Evolutionary conservation across 2,113 vertebrate species (phyloP).

Genomic region (Pseudois nayaur): DNA sequence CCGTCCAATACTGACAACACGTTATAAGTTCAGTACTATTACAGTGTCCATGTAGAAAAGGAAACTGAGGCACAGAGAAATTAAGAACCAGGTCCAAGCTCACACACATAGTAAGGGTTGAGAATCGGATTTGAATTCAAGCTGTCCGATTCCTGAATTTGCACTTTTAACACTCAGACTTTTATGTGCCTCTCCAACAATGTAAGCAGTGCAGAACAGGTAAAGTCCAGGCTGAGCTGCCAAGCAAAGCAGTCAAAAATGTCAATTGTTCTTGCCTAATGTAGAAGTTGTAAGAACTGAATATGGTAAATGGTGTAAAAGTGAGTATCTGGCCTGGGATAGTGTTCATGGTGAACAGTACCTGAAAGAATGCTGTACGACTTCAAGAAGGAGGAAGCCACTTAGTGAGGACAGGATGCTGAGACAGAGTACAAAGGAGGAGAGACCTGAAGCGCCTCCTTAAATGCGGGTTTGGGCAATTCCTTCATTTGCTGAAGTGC

Average conservation of each 20-base stretch:
- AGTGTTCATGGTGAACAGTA: background rate
- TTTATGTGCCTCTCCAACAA: background rate
- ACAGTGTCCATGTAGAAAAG: background rate
- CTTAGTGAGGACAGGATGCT: background rate
- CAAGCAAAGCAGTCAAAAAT: background rate
- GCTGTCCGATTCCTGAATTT: background rate
- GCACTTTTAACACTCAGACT: background rate
- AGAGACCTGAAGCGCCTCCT: background rate
- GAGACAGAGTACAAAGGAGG: background rate
- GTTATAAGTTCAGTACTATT: background rate
- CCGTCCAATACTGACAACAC: background rate
- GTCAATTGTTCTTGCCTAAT: background rate
- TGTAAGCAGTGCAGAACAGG: background rate
- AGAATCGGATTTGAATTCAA: background rate
- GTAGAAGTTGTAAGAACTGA: background rate
- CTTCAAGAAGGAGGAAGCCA: background rate
- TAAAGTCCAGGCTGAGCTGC: background rate
- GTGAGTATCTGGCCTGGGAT: background rate
- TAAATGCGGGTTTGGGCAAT: background rate
- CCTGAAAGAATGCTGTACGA: background rate
- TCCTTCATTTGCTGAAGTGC: background rate
- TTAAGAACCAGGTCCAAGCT: background rate
- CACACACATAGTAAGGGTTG: background rate
- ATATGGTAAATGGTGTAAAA: background rate
- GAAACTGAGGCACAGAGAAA: background rate